These are phyloP conservation scores for Scomber scombrus DNA, from an alignment of 2,113 vertebrate genomes.

Conservation along the genomic window DNA sequence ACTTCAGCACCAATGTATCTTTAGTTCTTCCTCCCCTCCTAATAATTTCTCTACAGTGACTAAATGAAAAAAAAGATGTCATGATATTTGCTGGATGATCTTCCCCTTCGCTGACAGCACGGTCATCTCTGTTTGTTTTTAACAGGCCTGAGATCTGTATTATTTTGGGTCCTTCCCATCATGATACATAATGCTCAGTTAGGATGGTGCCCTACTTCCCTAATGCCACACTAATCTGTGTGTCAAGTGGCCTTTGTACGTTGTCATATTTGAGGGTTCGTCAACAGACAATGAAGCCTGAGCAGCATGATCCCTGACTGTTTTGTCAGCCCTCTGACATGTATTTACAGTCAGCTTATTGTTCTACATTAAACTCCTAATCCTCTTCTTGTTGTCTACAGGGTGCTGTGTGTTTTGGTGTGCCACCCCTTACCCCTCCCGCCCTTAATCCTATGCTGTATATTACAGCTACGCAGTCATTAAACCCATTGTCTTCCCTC, in stretches of 20 bases:
- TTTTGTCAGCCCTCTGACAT: slow-evolving; percentile 50
- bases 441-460: slow-evolving; percentile 46
- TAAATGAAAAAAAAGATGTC: background rate
- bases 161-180: slow-evolving; percentile 35
- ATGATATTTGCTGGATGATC: background rate
- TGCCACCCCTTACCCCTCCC: background rate
- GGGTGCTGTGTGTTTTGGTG: slow-evolving; percentile 61
- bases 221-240: slow-evolving; percentile 61
- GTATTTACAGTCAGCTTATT: slow-evolving; percentile 66
- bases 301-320: slow-evolving; percentile 46
- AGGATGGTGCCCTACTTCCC: slow-evolving; percentile 49
- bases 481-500: slow-evolving; percentile 69
- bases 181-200: slow-evolving; percentile 44
- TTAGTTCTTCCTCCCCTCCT: background rate
- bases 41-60: background rate
- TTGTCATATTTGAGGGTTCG: slow-evolving; percentile 47
- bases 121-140: background rate
- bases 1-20: too few species aligned
- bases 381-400: slow-evolving; percentile 58
- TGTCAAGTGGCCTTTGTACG: slow-evolving; percentile 48
- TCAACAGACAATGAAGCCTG: slow-evolving; percentile 48
- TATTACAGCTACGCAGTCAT: slow-evolving; percentile 60
- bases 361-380: slow-evolving; percentile 58
- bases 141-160: background rate
- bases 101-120: background rate